Base-by-base conservation (phyloP, 2,113 vertebrate species). In the Tachycineta bicolor region DNA sequence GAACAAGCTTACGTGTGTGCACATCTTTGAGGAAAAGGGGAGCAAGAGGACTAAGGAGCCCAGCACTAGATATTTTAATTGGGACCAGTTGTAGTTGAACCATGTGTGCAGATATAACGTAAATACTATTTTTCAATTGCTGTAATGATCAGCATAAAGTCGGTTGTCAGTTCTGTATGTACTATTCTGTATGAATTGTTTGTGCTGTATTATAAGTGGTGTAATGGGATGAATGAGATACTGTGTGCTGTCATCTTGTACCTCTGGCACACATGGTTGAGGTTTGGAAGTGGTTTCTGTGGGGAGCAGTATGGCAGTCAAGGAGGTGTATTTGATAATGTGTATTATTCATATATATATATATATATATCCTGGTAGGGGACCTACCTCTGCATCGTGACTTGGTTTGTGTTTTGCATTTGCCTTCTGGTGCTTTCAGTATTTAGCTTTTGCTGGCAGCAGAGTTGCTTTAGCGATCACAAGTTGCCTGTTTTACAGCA, bases 121-220 rank as follows among this genome's bases (percentile, higher is more conserved):
- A 89, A 91, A 74, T 69, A 21, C 64, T 58, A 34, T 83, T 94
- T 79, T 53, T 97, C 97, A 96, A 97, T 95, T 97, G 94, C 93
- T 97, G 86, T 87, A 94, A 95, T 96, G 87, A 96, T 97, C 87
- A 80, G 65, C 4, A 33, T 86, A 78, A 93, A 93, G 93, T 92
- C 96, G 97, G 86, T 96, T 96, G 83, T 95, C 80, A 69, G 53
- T 94, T 88, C 82, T 91, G 34, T 77, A 43, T 93, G 28, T 87
- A 73, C 43, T 91, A 29, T 59, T 76, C 31, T 34, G 14, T 26
- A 18, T 94, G 87, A 89, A 63, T 97, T 95, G 80, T 93, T 44
- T 89, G 58, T 76, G 63, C 65, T 94, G 41, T 75, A 14, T 86
- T 87, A 9, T 64, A 95, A 83, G 73, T 34, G 37, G 77, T 18